Evolutionary conservation across 2,113 vertebrate genomes (phyloP).

Genomic region (Nansenia antarctica): DNA sequence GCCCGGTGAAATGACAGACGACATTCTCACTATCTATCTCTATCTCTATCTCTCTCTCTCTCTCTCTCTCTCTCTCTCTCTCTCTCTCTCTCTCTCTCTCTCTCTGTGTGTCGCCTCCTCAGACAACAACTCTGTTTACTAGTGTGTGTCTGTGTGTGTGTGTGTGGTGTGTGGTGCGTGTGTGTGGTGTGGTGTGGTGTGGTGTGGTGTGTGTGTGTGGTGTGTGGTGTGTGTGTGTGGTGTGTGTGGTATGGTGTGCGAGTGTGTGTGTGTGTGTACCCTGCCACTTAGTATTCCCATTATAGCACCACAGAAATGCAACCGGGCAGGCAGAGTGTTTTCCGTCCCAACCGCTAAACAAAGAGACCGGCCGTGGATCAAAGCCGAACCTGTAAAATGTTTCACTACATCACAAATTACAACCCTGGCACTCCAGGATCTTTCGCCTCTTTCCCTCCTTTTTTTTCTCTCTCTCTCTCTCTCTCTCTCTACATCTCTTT

Average conservation of each 20-base stretch:
- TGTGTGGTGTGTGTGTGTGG: not conserved
- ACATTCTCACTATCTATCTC: not conserved
- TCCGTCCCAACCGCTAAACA: conserved; percentile 20
- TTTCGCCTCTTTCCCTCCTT: not conserved
- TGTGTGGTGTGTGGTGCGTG: not conserved
- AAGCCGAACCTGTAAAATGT: conserved; percentile 13
- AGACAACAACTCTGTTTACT: not conserved
- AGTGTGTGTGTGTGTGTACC: not conserved
- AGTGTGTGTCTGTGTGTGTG: too few relatives aligned
- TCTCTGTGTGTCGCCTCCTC: not conserved
- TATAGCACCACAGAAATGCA: conserved; percentile 5
- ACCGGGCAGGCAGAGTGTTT: not conserved
- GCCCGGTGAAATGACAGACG: conserved; percentile 14
- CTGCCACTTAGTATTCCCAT: conserved; percentile 5
- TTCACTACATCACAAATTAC: conserved; percentile 25
- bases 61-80: not conserved
- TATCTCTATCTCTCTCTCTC: not conserved
- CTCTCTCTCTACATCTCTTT: not conserved
- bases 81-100: not conserved
- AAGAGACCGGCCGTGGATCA: conserved; percentile 17
- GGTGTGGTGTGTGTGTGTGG: not conserved
- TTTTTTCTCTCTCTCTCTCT: not conserved
- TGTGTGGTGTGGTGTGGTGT: too few relatives aligned
- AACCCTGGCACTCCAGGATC: conserved; percentile 5
- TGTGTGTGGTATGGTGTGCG: too few relatives aligned